These are phyloP conservation scores for Drosophila kuntzei DNA, from an alignment of 2,888 invertebrate genomes.

Conservation along the genomic window DNA sequence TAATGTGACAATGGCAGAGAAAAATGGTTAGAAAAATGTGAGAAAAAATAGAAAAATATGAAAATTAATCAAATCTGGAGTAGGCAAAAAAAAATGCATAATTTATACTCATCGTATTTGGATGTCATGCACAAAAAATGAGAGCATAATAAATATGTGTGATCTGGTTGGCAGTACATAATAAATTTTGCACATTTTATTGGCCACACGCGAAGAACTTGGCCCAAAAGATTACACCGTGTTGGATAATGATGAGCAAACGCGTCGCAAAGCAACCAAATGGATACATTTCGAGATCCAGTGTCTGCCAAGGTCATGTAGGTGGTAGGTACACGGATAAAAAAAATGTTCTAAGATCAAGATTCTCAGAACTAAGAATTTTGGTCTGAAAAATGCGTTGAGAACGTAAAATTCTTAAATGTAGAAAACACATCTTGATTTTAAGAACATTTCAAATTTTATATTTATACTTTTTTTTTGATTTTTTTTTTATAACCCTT, in stretches of 20 bases:
- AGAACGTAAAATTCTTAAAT: too few relatives aligned
- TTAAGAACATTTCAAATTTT: too few relatives aligned
- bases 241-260: slow-evolving; percentile 47
- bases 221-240: slow-evolving; percentile 19
- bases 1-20: slow-evolving; percentile 51
- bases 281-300: slow-evolving; percentile 18
- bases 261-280: slow-evolving; percentile 35
- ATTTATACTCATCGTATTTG: slow-evolving; percentile 51
- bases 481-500: too few relatives aligned
- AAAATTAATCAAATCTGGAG: slow-evolving; percentile 60
- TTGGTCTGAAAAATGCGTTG: too few relatives aligned
- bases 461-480: too few relatives aligned
- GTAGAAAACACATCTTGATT: too few relatives aligned
- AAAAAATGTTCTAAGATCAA: too few relatives aligned
- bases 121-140: slow-evolving; percentile 19
- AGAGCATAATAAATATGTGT: slow-evolving; percentile 45
- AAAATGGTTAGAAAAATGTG: neutral
- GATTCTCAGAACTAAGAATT: too few relatives aligned
- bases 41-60: slow-evolving; percentile 33
- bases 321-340: too few relatives aligned
- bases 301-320: slow-evolving; percentile 41
- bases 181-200: slow-evolving; percentile 58
- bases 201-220: slow-evolving; percentile 40
- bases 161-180: slow-evolving; percentile 27
- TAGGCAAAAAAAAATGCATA: slow-evolving; percentile 28